Percentiles rank a stretch among this genome's conserved stretches.
Evolutionary conservation across 2,797 vertebrate genomes (phyloP).

Genomic region (Cetoscarus ocellatus): DNA sequence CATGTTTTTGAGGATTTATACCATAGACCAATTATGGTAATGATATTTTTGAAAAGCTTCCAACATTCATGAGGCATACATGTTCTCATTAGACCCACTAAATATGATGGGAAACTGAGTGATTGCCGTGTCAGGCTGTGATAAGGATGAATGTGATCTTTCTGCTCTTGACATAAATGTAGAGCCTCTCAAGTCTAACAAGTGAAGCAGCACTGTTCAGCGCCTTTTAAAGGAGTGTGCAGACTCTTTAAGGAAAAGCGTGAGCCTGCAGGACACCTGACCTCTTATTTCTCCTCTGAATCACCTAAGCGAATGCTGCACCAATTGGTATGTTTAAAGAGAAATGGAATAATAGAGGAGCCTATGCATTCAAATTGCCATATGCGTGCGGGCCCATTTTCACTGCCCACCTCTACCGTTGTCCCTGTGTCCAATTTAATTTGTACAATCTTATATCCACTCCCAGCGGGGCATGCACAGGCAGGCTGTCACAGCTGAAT

Average conservation of each 20-base stretch:
- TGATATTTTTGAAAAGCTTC: slow-evolving; percentile 15
- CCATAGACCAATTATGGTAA: slow-evolving; percentile 17
- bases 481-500: slow-evolving; percentile 62
- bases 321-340: slow-evolving; percentile 22
- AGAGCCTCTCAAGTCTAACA: slow-evolving; percentile 37
- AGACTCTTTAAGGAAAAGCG: slow-evolving; percentile 33
- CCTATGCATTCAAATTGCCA: slow-evolving; percentile 19
- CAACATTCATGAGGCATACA: slow-evolving; percentile 18
- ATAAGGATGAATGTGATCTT: slow-evolving; percentile 50
- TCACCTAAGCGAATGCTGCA: slow-evolving; percentile 16
- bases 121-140: slow-evolving; percentile 28
- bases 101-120: slow-evolving; percentile 16
- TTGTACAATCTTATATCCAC: slow-evolving; percentile 52
- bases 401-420: slow-evolving; percentile 36
- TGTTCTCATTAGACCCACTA: slow-evolving; percentile 10
- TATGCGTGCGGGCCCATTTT: slow-evolving; percentile 31
- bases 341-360: slow-evolving; percentile 30
- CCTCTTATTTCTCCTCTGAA: slow-evolving; percentile 19
- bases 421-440: slow-evolving; percentile 66
- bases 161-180: slow-evolving; percentile 41
- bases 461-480: slow-evolving; percentile 34
- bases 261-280: slow-evolving; percentile 23
- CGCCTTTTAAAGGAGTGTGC: slow-evolving; percentile 25
- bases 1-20: slow-evolving; percentile 17
- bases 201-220: slow-evolving; percentile 32